A percentile compares a stretch with the other conserved stretches of the same genome.
phyloP scores from a whole-genome alignment of 1,140 invertebrate species.

The Heliconius melpomene region DNA sequence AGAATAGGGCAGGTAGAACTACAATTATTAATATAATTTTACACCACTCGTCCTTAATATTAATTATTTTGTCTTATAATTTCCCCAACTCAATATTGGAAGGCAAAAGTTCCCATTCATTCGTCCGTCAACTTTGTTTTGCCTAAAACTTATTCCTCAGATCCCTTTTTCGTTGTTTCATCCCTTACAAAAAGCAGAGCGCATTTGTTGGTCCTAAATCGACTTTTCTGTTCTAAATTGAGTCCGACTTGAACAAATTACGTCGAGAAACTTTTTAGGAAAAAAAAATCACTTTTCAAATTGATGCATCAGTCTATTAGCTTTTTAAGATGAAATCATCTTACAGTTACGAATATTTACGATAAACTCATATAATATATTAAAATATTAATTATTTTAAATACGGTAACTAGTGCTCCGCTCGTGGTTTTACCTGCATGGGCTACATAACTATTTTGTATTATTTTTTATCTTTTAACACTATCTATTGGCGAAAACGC shows the following conservation, averaged over 20 bases:
- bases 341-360: background rate
- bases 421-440: no score
- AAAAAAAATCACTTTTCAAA: background rate
- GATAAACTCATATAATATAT: background rate
- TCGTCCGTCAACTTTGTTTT: background rate
- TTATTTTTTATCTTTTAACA: no score
- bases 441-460: no score
- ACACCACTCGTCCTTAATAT: background rate
- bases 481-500: no score
- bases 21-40: no score
- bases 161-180: conserved; percentile 14
- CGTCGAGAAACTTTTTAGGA: background rate
- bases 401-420: no score
- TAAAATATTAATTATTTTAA: no score
- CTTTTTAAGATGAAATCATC: background rate
- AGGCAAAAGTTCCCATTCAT: background rate
- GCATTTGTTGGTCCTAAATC: conserved; percentile 7
- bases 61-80: background rate
- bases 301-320: background rate
- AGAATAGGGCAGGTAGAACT: no score
- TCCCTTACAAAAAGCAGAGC: conserved; percentile 9
- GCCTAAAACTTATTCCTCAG: background rate
- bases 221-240: conserved; percentile 8
- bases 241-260: conserved; percentile 2
- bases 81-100: background rate